Evolutionary conservation across 2,888 invertebrate species (phyloP), one percentile per base, ranked within the genome.

Genomic region (Conistra vaccinii): DNA sequence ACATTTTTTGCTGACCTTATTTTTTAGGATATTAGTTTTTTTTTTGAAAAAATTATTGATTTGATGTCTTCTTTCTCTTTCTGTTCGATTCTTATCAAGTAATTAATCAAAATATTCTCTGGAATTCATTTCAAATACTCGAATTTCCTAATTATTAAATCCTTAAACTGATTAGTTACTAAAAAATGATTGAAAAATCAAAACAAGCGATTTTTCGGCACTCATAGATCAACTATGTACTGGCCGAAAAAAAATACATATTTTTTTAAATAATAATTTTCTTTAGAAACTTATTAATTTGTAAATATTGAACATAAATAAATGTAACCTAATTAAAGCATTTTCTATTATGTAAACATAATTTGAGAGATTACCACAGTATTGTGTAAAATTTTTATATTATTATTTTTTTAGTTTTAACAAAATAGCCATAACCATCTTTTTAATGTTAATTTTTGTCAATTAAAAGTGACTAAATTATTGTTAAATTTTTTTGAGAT

Each of bases 401-500:
- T 89, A 85, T 89, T 83, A 77, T 85, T 83, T 88, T 88, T 87
- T 87, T 89, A 90, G 87, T 88, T 89, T 85, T 92, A 90, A 90
- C 88, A 87, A 88, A 89, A 92, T 93, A 94, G 94, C 94, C 94
- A 94, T 95, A 94, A 92, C 92, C 91, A 90, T 92, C 86, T 92
- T 92, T 89, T 92, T 92, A 93, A 93, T 92, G 92, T 93, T 93
- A 93, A 83, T 91, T 91, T 92, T 93, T 93, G 92, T 95, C 93
- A 91, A 92, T 94, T 90, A 89, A 89, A 92, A 92, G 89, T 92
- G 93, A 94, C 91, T 95, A 95, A 96, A 95, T 96, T 95, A 96
- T 96, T 96, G 96, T 96, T 96, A 95, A 90, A 91, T 90, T 91
- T 91, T 95, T 93, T 92, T 93, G 91, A 94, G 89, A 94, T 95